phyloP scores from a whole-genome alignment of 2,113 vertebrate species.

The Neofelis nebulosa region DNA sequence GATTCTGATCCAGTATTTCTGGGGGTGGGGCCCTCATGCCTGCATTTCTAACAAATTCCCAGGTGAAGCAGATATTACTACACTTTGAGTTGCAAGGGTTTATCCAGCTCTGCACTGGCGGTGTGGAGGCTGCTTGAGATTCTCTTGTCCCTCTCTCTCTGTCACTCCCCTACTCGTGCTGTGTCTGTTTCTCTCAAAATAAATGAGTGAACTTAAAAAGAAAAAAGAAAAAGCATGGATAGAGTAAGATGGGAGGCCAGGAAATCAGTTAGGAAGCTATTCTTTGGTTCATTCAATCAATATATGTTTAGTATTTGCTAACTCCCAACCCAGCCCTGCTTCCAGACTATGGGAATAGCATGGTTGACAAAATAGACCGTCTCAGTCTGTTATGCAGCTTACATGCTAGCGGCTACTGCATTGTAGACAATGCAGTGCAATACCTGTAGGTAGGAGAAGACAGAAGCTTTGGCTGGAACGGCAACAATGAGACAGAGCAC shows the following conservation, averaged over 20 bases:
- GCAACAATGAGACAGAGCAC: not conserved
- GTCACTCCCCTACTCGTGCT: too few relatives aligned
- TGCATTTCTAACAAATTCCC: not conserved
- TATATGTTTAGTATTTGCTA: not conserved
- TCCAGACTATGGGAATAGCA: not conserved
- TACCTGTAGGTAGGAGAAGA: not conserved
- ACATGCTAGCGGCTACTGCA: too few relatives aligned
- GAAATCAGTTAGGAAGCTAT: not conserved
- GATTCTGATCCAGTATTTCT: not conserved
- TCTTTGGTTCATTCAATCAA: not conserved
- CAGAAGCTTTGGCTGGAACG: not conserved
- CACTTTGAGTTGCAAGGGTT: not conserved
- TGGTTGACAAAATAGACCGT: not conserved
- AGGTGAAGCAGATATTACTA: not conserved
- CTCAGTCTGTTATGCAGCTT: not conserved
- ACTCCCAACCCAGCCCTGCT: not conserved
- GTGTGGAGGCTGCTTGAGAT: too few relatives aligned
- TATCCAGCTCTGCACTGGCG: too few relatives aligned
- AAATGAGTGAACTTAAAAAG: too few relatives aligned
- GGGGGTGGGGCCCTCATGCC: not conserved
- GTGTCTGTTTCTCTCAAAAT: too few relatives aligned
- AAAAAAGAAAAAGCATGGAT: not conserved
- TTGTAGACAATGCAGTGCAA: too few relatives aligned
- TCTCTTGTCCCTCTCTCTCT: too few relatives aligned
- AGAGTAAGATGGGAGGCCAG: not conserved